Evolutionary conservation across 2,113 vertebrate genomes (phyloP).

Genomic region (Gallinago undulata): DNA sequence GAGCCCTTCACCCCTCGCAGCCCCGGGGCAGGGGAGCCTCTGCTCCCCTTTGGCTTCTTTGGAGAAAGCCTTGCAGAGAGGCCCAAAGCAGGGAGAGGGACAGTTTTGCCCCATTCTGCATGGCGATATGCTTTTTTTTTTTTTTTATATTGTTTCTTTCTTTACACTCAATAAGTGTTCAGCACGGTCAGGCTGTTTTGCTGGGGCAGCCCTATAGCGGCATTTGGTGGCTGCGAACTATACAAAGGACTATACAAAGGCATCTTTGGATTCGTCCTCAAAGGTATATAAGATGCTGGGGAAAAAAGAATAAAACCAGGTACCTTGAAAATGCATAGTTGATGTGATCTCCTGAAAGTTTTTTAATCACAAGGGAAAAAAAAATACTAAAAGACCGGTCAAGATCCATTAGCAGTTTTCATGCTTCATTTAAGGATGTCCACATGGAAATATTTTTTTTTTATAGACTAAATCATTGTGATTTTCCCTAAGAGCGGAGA

Average conservation of each 20-base stretch:
- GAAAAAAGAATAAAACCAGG: not conserved
- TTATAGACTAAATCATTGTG: not conserved
- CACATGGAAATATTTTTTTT: not conserved
- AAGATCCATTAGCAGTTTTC: not conserved
- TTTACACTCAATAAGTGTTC: constrained; percentile 64
- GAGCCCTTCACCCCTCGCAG: not conserved
- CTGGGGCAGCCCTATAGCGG: constrained; percentile 67
- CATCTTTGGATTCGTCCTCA: constrained; percentile 67
- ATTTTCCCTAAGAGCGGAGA: not conserved
- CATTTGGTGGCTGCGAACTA: constrained; percentile 64
- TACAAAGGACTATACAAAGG: constrained; percentile 58
- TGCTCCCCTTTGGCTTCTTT: not conserved
- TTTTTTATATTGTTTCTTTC: not conserved
- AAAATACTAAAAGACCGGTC: not conserved
- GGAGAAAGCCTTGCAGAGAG: not conserved
- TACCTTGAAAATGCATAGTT: not conserved
- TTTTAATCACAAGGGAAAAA: not conserved
- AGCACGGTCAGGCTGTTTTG: constrained; percentile 62
- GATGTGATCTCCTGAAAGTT: not conserved
- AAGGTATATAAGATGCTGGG: constrained; percentile 67
- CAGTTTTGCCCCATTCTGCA: not conserved
- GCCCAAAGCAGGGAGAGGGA: not conserved
- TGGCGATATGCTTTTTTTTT: not conserved
- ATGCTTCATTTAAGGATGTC: not conserved
- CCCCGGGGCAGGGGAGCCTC: not conserved